A percentile compares a stretch with the other conserved stretches of the same genome.
These are phyloP conservation scores for Oplegnathus fasciatus DNA, from an alignment of 2,113 vertebrate species.

Conservation along the genomic window DNA sequence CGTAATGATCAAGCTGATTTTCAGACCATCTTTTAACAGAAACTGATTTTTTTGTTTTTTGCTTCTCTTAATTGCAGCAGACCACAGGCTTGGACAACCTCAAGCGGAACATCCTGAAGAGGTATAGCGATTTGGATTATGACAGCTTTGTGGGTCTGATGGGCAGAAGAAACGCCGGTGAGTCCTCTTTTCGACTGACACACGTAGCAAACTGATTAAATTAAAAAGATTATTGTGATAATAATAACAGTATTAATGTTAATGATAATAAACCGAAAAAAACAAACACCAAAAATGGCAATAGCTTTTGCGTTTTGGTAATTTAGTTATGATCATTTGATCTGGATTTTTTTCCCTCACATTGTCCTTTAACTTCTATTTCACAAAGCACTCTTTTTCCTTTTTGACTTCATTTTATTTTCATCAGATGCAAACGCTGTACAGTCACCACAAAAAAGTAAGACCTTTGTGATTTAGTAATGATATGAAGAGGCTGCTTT, in stretches of 20 bases:
- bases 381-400: neutral
- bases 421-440: constrained; percentile 68
- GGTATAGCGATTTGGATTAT: constrained; percentile 87
- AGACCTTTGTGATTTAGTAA: constrained; percentile 43
- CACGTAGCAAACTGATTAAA: neutral
- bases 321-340: neutral
- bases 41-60: neutral
- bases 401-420: neutral
- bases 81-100: constrained; percentile 75
- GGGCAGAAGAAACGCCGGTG: constrained; percentile 88
- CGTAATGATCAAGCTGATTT: neutral
- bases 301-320: neutral
- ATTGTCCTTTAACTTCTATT: neutral
- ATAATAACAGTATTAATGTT: neutral
- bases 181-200: constrained; percentile 46
- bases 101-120: constrained; percentile 84
- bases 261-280: neutral
- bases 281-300: too few species aligned
- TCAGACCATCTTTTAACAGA: neutral
- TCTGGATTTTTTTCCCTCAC: neutral
- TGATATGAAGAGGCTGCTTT: neutral
- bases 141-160: constrained; percentile 90
- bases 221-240: neutral
- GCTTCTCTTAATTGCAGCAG: constrained; percentile 68
- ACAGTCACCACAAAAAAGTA: constrained; percentile 82